Percentiles rank a stretch among this genome's conserved stretches.
phyloP scores from a whole-genome alignment of 2,888 invertebrate species.

The Graphium colonna region DNA sequence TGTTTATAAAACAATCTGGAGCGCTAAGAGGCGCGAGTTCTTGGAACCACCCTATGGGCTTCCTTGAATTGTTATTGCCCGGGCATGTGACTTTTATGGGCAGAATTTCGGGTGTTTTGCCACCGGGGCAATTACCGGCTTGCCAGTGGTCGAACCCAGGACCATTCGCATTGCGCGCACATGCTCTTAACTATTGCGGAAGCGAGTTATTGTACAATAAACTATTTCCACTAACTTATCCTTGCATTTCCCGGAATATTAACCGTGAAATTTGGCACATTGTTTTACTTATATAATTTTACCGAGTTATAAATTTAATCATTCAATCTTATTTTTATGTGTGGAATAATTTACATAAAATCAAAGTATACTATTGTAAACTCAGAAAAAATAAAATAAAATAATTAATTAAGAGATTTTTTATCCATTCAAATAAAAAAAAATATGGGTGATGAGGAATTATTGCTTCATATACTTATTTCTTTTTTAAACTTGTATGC shows the following conservation, averaged over 20 bases:
- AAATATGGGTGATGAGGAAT: too few species aligned
- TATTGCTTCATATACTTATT: too few species aligned
- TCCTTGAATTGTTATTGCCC: slow-evolving; percentile 76
- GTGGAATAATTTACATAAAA: too few species aligned
- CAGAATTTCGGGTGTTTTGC: slow-evolving; percentile 68
- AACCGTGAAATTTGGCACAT: too few species aligned
- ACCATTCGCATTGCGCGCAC: slow-evolving; percentile 46
- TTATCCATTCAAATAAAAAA: too few species aligned
- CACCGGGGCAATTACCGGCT: slow-evolving; percentile 60
- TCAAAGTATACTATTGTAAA: too few species aligned
- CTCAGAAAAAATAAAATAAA: too few species aligned
- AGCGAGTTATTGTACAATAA: background rate
- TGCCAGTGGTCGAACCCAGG: slow-evolving; percentile 40
- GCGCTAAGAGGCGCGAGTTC: slow-evolving; percentile 70
- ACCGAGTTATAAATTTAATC: too few species aligned
- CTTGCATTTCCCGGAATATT: background rate
- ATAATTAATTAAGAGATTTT: too few species aligned
- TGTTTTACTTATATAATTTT: too few species aligned
- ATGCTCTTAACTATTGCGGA: background rate
- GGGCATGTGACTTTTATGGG: slow-evolving; percentile 76
- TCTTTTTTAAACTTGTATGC: too few species aligned
- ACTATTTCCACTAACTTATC: background rate
- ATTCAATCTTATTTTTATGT: too few species aligned
- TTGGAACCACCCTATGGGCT: slow-evolving; percentile 73
- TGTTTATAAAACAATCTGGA: slow-evolving; percentile 76